Evolutionary conservation across 2,113 vertebrate species (phyloP).

Genomic region (Herpailurus yagouaroundi): DNA sequence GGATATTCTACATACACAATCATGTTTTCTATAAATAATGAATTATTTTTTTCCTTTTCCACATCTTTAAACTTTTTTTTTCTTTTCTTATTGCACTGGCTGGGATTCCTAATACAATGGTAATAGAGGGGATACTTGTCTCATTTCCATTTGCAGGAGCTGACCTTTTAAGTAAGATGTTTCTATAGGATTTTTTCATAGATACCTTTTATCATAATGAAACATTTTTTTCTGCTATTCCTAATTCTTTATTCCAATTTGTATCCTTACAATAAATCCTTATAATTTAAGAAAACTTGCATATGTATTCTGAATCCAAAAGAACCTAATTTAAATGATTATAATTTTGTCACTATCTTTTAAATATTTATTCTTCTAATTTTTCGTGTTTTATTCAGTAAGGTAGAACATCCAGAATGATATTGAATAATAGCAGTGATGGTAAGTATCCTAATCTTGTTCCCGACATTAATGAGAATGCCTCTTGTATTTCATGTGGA

Average conservation of each 20-base stretch:
- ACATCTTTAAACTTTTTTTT: background rate
- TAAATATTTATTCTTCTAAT: background rate
- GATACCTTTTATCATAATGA: background rate
- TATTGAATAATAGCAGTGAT: background rate
- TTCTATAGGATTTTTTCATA: background rate
- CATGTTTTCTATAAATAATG: background rate
- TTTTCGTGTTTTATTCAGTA: background rate
- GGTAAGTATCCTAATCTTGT: background rate
- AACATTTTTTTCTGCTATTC: background rate
- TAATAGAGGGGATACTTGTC: background rate
- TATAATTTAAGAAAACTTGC: background rate
- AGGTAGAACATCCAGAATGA: background rate
- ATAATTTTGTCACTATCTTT: background rate
- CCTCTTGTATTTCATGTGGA: background rate
- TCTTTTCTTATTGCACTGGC: background rate
- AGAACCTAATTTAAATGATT: background rate
- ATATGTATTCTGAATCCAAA: background rate
- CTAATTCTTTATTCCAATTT: background rate
- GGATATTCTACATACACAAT: background rate
- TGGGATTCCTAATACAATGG: background rate
- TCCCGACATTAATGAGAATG: background rate
- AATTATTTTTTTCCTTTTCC: background rate
- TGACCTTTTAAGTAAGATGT: background rate
- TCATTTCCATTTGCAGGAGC: background rate
- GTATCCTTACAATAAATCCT: background rate